phyloP scores from a whole-genome alignment of 1,140 invertebrate genomes.

The Drosophila fuyamai region DNA sequence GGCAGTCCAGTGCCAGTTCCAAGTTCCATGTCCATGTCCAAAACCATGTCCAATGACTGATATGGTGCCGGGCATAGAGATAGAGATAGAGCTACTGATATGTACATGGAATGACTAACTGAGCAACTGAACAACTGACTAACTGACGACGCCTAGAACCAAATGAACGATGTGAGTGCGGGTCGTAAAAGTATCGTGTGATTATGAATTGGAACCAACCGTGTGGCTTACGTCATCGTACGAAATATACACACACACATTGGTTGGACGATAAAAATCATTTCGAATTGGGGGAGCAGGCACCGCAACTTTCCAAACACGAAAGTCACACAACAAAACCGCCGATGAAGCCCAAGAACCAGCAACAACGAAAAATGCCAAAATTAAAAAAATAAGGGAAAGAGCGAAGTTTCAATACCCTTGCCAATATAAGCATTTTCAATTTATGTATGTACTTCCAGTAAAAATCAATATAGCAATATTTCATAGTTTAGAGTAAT shows the following conservation, averaged over 20 bases:
- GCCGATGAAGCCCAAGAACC: constrained; percentile 59
- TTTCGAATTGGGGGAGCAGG: constrained; percentile 69
- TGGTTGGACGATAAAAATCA: constrained; percentile 66
- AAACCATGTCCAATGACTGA: constrained; percentile 61
- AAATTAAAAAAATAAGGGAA: constrained; percentile 36
- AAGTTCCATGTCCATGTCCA: constrained; percentile 47
- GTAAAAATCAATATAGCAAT: too few relatives aligned
- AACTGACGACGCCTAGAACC: constrained; percentile 55
- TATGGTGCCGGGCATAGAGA: constrained; percentile 54
- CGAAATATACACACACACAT: constrained; percentile 37
- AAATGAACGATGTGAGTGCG: constrained; percentile 23
- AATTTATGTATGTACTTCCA: too few relatives aligned
- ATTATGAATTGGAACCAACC: constrained; percentile 76
- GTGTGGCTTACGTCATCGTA: constrained; percentile 75
- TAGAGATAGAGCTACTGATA: constrained; percentile 30
- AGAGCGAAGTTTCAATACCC: neutral
- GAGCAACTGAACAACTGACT: constrained; percentile 26
- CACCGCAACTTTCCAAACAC: constrained; percentile 66
- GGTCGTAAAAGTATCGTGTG: constrained; percentile 62
- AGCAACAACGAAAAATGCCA: constrained; percentile 33
- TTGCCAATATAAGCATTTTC: neutral
- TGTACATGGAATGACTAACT: constrained; percentile 27
- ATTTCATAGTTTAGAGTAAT: neutral
- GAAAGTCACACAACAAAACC: constrained; percentile 67
- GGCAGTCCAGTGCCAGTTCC: constrained; percentile 54